Percentiles rank a stretch among this genome's conserved stretches.
Conservation (phyloP, 2,113 vertebrate genomes). For the Tringa solitaria region DNA sequence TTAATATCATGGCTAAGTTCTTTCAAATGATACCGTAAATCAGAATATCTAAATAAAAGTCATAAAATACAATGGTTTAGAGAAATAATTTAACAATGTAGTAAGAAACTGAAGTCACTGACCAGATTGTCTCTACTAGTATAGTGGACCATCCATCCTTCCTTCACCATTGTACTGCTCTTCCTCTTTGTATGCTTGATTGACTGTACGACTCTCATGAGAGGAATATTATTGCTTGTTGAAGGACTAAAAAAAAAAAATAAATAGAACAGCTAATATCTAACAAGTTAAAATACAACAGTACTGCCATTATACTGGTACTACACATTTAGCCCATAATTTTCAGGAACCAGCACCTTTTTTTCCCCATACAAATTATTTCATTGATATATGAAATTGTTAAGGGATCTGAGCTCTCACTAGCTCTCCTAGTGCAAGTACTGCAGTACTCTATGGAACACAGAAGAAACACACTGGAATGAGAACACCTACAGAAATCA, state of each 20-base stretch:
- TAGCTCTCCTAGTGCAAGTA: neutral
- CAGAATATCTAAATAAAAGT: neutral
- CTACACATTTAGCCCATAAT: neutral
- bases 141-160: conserved; percentile 99
- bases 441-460: neutral
- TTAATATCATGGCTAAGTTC: neutral
- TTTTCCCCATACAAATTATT: neutral
- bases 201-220: conserved; percentile 98
- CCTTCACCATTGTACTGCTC: conserved; percentile 97
- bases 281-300: neutral
- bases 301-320: neutral
- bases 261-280: neutral
- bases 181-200: conserved; percentile 98
- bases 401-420: neutral
- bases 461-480: neutral
- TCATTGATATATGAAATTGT: neutral
- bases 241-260: conserved; percentile 77
- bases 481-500: neutral
- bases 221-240: conserved; percentile 97
- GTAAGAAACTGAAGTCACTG: conserved; percentile 63
- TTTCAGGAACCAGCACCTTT: neutral
- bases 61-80: neutral
- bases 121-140: conserved; percentile 96
- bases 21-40: neutral
- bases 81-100: neutral